A percentile compares a stretch with the other conserved stretches of the same genome.
Conservation (phyloP, 2,113 vertebrate genomes). For the Esox niger region DNA sequence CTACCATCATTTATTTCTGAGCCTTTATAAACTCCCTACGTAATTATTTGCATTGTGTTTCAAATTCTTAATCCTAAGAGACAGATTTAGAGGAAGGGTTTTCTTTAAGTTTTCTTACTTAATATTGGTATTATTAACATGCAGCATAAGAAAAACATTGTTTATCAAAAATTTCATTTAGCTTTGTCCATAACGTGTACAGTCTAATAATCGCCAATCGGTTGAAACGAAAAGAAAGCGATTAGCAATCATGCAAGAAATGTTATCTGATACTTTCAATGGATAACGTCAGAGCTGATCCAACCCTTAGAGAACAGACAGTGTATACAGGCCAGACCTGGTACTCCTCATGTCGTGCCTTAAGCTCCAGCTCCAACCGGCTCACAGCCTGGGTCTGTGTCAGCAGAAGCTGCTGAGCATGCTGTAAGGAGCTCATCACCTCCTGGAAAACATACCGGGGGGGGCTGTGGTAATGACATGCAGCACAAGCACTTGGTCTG, state of each 20-base stretch:
- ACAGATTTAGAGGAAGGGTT: neutral
- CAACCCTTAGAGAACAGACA: no score
- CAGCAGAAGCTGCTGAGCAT: conserved; percentile 79
- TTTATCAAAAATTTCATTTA: no score
- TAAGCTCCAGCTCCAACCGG: conserved; percentile 76
- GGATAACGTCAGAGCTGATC: no score
- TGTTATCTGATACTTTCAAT: no score
- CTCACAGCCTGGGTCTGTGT: conserved; percentile 73
- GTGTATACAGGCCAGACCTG: conserved; percentile 71
- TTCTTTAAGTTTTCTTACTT: no score
- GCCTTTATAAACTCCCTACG: conserved; percentile 46
- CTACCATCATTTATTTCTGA: conserved; percentile 50
- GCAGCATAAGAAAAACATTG: no score
- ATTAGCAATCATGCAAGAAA: no score
- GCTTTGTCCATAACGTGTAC: no score
- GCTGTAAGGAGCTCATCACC: conserved; percentile 79
- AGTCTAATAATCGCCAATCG: no score
- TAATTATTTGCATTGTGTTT: conserved; percentile 53
- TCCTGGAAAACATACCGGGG: conserved; percentile 65
- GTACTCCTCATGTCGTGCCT: conserved; percentile 71
- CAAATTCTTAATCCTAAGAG: conserved; percentile 20
- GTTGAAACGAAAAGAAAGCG: no score
- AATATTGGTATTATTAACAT: no score
- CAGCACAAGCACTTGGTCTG: neutral
- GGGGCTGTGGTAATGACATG: neutral